Evolutionary conservation across 92 coral and sea anemone species (phyloP).

Genomic region (Ricordea florida): DNA sequence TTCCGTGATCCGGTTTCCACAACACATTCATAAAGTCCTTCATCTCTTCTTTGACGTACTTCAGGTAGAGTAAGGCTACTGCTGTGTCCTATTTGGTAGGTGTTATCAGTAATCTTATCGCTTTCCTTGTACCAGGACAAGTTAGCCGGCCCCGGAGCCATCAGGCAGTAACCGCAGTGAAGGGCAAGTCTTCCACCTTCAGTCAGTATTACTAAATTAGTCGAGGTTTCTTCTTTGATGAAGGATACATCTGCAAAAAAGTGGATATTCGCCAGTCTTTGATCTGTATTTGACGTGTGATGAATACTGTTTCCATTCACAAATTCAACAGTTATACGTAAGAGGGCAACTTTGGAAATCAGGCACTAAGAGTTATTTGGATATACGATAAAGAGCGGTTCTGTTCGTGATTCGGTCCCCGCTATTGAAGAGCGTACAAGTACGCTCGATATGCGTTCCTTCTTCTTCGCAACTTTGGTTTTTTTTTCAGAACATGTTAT

Average conservation of each 20-base stretch:
- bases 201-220: neutral
- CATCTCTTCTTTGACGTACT: slow-evolving; percentile 41
- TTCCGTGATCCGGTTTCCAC: slow-evolving; percentile 16
- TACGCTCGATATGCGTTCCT: too few relatives aligned
- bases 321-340: too few relatives aligned
- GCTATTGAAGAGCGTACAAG: too few relatives aligned
- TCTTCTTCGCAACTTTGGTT: too few relatives aligned
- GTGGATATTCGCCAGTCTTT: too few relatives aligned
- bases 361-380: too few relatives aligned
- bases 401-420: too few relatives aligned
- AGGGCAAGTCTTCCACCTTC: slow-evolving; percentile 28
- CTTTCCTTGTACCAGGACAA: slow-evolving; percentile 64
- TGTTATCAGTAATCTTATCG: slow-evolving; percentile 1
- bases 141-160: neutral
- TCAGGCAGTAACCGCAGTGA: slow-evolving; percentile 38
- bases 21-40: slow-evolving; percentile 71
- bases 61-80: slow-evolving; percentile 20
- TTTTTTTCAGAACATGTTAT: too few relatives aligned
- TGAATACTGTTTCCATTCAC: too few relatives aligned
- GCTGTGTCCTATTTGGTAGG: neutral
- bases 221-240: neutral
- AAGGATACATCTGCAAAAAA: neutral
- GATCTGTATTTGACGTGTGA: too few relatives aligned
- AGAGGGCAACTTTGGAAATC: too few relatives aligned
- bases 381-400: too few relatives aligned